Evolutionary conservation across 2,797 vertebrate species (phyloP), one percentile per base, ranked within the genome.

Genomic region (Aulostomus chinensis): DNA sequence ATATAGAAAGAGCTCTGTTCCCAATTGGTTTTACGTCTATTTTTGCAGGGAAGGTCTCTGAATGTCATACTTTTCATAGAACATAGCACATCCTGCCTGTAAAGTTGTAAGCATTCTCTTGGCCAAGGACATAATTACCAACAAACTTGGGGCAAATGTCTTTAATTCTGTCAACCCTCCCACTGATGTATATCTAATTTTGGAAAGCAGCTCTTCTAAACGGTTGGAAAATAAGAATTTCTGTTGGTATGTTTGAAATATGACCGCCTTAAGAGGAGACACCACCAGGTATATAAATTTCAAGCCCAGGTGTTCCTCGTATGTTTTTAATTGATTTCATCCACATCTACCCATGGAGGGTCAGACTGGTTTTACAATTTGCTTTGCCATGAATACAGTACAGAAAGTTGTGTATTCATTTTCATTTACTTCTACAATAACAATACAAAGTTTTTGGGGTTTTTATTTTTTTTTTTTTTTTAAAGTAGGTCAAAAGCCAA

Each of bases 401-500:
- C 61, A 32, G 53, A 50, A 55, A 54, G 13, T 54, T 46, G 33
- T 52, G n/a, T 59, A 74, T 51, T 65, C 21, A 4, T 71, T 76
- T 59, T 56, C 7, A 68, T 84, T 75, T 58, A 61, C 51, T 39
- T 69, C 3, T 6, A 28, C 40, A 53, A 35, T 75, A 68, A 85
- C 77, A 81, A 68, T 73, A 72, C 39, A 59, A 69, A 76, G 56
- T 18, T 71, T 55, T 52, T 64, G 24, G 68, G 76, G 69, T 68
- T 82, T 68, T 79, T 79, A 65, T 17, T 54, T 46, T 65, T 68
- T 71, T 64, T 55, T 39, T 45, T 68, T 73, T 68, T 51, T 34
- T 37, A 75, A 51, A 67, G 66, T 72, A 81, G 84, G 78, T 84
- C 71, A 84, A 80, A 81, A 82, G 64, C 60, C 65, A 86, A 79